Percentiles rank a stretch among this genome's conserved stretches.
These are phyloP conservation scores for Drosophila sechellia DNA, from an alignment of 1,140 invertebrate genomes.

Conservation along the genomic window DNA sequence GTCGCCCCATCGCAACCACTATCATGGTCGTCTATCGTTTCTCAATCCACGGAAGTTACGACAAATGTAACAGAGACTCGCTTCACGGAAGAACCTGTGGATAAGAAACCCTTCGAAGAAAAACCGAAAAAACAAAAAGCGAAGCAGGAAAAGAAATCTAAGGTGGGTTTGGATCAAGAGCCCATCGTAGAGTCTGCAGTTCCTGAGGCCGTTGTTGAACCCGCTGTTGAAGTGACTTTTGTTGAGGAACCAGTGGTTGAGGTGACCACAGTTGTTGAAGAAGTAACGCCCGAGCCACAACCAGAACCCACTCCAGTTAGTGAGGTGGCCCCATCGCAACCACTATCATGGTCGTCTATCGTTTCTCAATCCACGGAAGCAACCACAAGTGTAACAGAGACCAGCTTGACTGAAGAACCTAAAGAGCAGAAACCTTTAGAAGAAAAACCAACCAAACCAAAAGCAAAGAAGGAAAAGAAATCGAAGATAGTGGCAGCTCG, in stretches of 20 bases:
- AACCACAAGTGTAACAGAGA: neutral
- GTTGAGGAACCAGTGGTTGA: neutral
- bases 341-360: constrained; percentile 8
- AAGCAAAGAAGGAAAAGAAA: constrained; percentile 38
- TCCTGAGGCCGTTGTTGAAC: neutral
- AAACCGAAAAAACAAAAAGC: constrained; percentile 19
- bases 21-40: constrained; percentile 18
- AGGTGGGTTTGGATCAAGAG: no score
- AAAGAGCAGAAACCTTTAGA: neutral
- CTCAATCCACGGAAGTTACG: constrained; percentile 1
- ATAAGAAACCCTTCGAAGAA: neutral
- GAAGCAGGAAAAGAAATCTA: constrained; percentile 37
- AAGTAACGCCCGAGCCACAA: neutral
- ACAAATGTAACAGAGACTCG: neutral
- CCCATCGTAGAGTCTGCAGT: neutral
- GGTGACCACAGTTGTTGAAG: neutral
- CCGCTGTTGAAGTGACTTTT: neutral
- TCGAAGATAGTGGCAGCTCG: neutral
- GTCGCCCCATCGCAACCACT: neutral
- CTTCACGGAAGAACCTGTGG: neutral
- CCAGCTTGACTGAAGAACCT: neutral
- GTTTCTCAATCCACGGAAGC: constrained; percentile 4
- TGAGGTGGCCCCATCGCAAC: neutral
- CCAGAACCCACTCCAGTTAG: neutral
- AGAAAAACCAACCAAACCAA: constrained; percentile 20